phyloP scores from a whole-genome alignment of 2,888 invertebrate species.

The Trissolcus brochymenae region DNA sequence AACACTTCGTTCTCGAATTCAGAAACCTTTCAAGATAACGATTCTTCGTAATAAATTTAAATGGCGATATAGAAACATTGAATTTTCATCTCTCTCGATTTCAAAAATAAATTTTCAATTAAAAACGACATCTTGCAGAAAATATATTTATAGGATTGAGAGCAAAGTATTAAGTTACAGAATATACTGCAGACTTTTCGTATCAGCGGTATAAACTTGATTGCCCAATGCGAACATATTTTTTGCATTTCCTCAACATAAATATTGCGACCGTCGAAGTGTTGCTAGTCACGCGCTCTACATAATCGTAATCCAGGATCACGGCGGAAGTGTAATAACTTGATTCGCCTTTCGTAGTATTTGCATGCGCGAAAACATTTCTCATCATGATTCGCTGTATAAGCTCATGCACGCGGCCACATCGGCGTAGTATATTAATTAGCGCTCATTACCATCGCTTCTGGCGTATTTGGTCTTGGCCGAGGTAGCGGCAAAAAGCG shows the following conservation, averaged over 20 bases:
- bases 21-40: no score
- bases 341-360: slow-evolving; percentile 70
- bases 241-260: slow-evolving; percentile 46
- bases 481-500: slow-evolving; percentile 26
- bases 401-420: slow-evolving; percentile 50
- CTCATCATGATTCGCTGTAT: slow-evolving; percentile 63
- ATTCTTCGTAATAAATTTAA: no score
- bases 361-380: slow-evolving; percentile 74
- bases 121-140: no score
- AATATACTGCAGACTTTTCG: no score
- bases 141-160: no score
- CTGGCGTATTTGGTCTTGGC: slow-evolving; percentile 35
- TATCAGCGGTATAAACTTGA: slow-evolving; percentile 17
- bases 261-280: slow-evolving; percentile 49
- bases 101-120: no score
- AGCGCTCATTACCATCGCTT: slow-evolving; percentile 46
- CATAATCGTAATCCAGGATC: slow-evolving; percentile 62
- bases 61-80: no score
- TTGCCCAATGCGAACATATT: slow-evolving; percentile 24
- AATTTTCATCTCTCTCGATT: no score
- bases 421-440: slow-evolving; percentile 56
- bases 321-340: slow-evolving; percentile 70
- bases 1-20: neutral
- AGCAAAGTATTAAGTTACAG: no score
- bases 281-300: slow-evolving; percentile 57